These are phyloP conservation scores for Pantherophis guttatus DNA, from an alignment of 2,113 vertebrate genomes.

Conservation along the genomic window DNA sequence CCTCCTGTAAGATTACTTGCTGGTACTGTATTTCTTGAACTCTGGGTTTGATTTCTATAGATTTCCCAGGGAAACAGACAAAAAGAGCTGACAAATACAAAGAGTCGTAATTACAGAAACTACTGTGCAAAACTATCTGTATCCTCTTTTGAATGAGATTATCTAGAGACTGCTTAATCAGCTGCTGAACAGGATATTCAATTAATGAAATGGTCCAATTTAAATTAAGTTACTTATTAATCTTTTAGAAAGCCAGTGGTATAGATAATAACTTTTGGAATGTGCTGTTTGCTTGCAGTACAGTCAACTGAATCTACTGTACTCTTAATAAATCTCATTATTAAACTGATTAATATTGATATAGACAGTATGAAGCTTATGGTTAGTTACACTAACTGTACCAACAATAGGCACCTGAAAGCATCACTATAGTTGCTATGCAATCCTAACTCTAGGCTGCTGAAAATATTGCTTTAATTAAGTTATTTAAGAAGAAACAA, in stretches of 20 bases:
- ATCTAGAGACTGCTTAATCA: background rate
- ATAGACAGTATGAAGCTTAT: background rate
- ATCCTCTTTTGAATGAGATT: background rate
- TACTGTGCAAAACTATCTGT: background rate
- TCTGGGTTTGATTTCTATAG: background rate
- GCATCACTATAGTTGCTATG: background rate
- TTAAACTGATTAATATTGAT: background rate
- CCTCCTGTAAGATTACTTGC: background rate
- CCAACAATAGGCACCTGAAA: background rate
- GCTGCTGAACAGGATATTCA: background rate
- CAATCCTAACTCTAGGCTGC: background rate
- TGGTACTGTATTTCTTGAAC: background rate
- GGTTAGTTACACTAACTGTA: background rate
- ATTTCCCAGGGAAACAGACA: background rate
- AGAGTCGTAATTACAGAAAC: background rate
- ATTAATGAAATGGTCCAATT: background rate
- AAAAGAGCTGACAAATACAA: background rate
- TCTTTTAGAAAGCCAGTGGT: background rate
- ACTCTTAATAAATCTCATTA: background rate
- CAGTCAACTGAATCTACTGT: background rate
- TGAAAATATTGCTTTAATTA: background rate
- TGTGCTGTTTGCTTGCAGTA: background rate
- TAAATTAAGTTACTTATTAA: background rate
- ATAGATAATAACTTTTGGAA: background rate
- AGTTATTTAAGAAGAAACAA: background rate